These are phyloP conservation scores for Troilus luridus DNA, from an alignment of 2,888 invertebrate species.

Conservation along the genomic window DNA sequence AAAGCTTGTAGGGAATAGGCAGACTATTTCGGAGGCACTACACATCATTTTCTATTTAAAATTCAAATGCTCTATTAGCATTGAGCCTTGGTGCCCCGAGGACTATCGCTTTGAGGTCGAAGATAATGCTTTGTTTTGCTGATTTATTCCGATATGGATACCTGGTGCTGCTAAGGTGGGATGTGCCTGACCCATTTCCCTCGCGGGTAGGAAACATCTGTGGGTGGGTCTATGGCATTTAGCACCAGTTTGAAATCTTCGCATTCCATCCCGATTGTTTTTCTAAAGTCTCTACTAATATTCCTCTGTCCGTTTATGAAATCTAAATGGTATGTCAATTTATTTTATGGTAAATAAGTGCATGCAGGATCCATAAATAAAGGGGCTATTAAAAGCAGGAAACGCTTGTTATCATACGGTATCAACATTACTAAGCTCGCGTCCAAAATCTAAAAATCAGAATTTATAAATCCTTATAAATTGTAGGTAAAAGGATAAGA, in stretches of 20 bases:
- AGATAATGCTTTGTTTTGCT: constrained; percentile 29
- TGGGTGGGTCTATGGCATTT: not conserved
- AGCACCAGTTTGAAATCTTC: not conserved
- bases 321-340: not conserved
- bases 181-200: not conserved
- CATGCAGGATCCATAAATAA: no score
- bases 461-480: no score
- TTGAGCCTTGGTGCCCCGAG: not conserved
- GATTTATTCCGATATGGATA: constrained; percentile 39
- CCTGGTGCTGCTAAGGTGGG: not conserved
- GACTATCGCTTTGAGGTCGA: not conserved
- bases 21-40: constrained; percentile 2
- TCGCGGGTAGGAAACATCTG: not conserved
- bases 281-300: not conserved
- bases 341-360: no score
- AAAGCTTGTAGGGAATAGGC: not conserved
- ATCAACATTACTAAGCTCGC: no score
- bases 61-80: not conserved
- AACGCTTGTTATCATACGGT: no score
- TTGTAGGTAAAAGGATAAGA: no score
- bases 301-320: not conserved
- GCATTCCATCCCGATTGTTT: not conserved
- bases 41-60: constrained; percentile 29
- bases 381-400: no score
- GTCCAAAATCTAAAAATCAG: no score